Evolutionary conservation across 2,113 vertebrate genomes (phyloP), one percentile per base, ranked within the genome.

Genomic region (Tragelaphus buxtoni): DNA sequence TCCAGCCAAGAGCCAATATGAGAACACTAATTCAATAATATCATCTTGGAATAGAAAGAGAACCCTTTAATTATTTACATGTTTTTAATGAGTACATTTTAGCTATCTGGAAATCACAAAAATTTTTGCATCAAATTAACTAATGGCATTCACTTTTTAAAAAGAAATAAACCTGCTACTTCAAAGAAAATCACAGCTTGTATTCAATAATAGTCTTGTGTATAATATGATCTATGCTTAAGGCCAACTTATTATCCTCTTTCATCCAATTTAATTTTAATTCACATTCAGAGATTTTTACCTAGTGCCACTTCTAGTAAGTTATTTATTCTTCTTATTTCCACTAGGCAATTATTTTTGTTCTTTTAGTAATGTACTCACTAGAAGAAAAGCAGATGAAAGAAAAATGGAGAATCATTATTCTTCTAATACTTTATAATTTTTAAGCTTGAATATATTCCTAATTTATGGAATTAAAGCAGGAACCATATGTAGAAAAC

Each of bases 171-270:
- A 85, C 6, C 24, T 96, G 26, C 14, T 79, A 72, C 51, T 92
- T 96, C 51, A 84, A 94, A 94, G 74, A 90, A 83, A 92, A 92
- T 7, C 39, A 61, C 5, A 45, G 9, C 6, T 79, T 14, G 32
- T 58, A 56, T 94, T 83, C 97, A 98, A 91, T 97, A 98, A 98
- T 97, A 98, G 98, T 97, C 69, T 86, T 56, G 20, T 88, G 32
- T 87, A 2, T 97, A 98, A 98, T 97, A 96, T 76, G 95, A 97
- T 94, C 96, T 95, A 96, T 85, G 92, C 35, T 97, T 88, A 69
- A 97, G 91, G 92, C 39, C 95, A 98, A 88, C 81, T 97, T 98
- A 96, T 92, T 91, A 95, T 86, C 86, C 76, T 87, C 82, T 96
- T 98, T 94, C 96, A 76, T 77, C 92, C 63, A 95, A 92, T 61